These are phyloP conservation scores for Aythya baeri DNA, from an alignment of 2,113 vertebrate species.

Conservation along the genomic window DNA sequence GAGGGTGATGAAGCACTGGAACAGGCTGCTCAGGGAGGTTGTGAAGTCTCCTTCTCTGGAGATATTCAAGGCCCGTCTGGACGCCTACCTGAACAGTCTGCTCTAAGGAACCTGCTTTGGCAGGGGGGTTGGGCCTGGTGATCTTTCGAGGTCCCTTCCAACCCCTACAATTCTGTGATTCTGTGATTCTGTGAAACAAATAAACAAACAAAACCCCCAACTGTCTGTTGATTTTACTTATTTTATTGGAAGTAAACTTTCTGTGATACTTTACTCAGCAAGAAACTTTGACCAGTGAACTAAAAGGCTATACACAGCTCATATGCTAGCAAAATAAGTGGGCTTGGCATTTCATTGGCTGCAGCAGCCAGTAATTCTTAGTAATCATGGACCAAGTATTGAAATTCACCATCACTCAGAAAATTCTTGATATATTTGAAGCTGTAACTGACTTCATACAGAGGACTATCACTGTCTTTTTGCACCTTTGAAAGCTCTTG, in stretches of 20 bases:
- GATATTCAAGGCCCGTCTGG: no score
- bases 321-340: background rate
- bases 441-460: background rate
- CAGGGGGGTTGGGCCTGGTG: no score
- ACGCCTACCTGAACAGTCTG: no score
- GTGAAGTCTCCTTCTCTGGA: no score
- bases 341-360: background rate
- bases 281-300: background rate
- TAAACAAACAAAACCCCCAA: background rate
- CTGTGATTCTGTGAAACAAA: background rate
- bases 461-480: background rate
- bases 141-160: no score
- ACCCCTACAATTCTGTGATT: no score
- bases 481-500: background rate
- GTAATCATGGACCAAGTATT: background rate
- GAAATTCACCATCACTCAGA: background rate
- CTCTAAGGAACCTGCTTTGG: no score
- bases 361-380: background rate
- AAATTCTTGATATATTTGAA: no score
- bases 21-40: no score
- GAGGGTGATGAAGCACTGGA: no score
- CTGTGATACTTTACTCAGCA: background rate
- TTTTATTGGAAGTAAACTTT: background rate
- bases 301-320: background rate
- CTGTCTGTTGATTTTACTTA: background rate